Percentiles rank a stretch among this genome's conserved stretches.
Conservation (phyloP, 2,888 invertebrate species). For the Lasioglossum vierecki region DNA sequence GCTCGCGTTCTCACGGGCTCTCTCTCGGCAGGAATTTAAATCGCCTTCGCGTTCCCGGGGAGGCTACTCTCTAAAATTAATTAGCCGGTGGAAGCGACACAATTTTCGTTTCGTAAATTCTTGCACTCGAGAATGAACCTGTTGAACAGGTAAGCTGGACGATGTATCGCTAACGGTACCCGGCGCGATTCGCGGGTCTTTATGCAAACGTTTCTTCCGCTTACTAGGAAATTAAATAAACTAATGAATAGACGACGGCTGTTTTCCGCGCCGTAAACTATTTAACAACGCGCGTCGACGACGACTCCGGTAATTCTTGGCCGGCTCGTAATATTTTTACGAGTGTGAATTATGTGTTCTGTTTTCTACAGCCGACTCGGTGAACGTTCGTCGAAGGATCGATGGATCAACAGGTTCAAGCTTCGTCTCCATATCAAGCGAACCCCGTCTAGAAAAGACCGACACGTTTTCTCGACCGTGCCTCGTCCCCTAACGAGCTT, state of each 20-base stretch:
- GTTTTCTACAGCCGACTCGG: background rate
- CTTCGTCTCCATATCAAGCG: background rate
- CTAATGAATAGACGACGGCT: background rate
- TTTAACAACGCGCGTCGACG: background rate
- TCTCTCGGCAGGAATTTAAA: constrained; percentile 21
- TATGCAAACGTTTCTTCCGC: background rate
- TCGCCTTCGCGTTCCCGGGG: constrained; percentile 7
- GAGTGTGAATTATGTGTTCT: background rate
- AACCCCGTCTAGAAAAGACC: constrained; percentile 19
- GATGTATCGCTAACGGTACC: background rate
- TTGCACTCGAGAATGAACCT: background rate
- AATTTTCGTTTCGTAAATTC: background rate
- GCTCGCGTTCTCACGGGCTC: constrained; percentile 50
- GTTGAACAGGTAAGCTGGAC: background rate
- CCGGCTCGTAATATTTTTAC: background rate
- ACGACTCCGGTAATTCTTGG: background rate
- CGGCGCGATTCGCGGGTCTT: background rate
- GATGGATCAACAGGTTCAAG: constrained; percentile 1
- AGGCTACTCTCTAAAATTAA: background rate
- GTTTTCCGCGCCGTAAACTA: background rate
- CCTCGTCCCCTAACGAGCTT: constrained; percentile 60
- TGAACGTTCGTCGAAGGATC: background rate
- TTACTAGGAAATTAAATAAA: background rate
- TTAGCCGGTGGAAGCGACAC: background rate
- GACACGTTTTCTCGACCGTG: constrained; percentile 40